Base-by-base conservation (phyloP, 2,797 vertebrate genomes). In the Spinibarbus caldwelli region DNA sequence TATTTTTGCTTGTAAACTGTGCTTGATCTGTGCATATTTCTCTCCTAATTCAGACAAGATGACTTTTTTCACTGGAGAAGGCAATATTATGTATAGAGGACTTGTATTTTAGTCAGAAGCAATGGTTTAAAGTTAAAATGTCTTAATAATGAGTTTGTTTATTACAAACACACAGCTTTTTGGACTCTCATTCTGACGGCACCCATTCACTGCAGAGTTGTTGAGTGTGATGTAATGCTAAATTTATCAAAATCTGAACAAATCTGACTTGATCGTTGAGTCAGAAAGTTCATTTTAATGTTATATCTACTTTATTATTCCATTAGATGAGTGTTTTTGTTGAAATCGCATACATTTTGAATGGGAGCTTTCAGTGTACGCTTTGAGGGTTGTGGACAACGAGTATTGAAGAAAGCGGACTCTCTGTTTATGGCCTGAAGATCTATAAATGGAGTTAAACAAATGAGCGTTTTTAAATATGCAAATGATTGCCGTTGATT, bases 381-480 rank as follows among this genome's bases (percentile, higher is more conserved):
- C 21, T 59, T 62, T 41, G 34, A n/a, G 23, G 11, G 21, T 34
- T 59, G 34, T 78, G 14, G 23, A 26, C 23, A 62, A 10, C 6
- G 5, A 38, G 4, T 26, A 15, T 1, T 17, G 19, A 31, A 43
- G 54, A 43, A 19, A 62, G 15, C 10, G 6, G 41, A 31, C n/a
- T 64, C 36, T 71, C 6, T 80, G 38, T 80, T 80, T 49, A 67
- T 80, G 29, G 41, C 6, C 43, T 10, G 11, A 49, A 67, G 10
- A 34, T 26, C 1, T 31, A 21, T 59, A 59, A 59, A 59, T 26
- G 6, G 7, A 78, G 11, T 78, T 66, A 10, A 62, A 62, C 2
- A 21, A 66, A 66, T 11, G 6, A 38, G 31, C 17, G 31, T 15
- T 67, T 68, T 70, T 81, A 54, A 52, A 81, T 54, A 71, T 80